These are phyloP conservation scores for Leucophora obtusa DNA, from an alignment of 2,888 invertebrate species.

Conservation along the genomic window DNA sequence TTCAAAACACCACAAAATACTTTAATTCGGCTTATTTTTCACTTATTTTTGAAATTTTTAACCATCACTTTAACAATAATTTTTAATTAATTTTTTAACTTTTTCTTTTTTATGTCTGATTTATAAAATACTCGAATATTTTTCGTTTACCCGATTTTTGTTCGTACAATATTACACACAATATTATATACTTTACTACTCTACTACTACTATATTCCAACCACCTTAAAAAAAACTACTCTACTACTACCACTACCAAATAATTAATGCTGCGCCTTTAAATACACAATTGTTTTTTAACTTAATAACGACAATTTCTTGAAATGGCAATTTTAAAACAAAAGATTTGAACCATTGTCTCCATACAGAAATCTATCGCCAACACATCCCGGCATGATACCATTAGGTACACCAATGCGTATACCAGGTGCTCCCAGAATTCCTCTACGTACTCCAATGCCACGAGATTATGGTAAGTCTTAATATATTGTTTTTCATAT, in stretches of 20 bases:
- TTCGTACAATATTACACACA: constrained; percentile 46
- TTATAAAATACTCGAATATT: constrained; percentile 5
- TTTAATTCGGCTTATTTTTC: background rate
- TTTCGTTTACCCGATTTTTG: constrained; percentile 51
- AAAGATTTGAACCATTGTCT: constrained; percentile 77
- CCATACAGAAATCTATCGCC: constrained; percentile 81
- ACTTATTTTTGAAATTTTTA: background rate
- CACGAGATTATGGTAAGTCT: constrained; percentile 94
- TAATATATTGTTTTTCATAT: constrained; percentile 30
- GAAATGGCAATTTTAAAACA: constrained; percentile 11
- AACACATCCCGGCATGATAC: constrained; percentile 87
- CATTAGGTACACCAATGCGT: constrained; percentile 83
- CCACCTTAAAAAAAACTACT: constrained; percentile 31
- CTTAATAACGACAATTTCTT: no score
- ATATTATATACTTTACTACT: constrained; percentile 38
- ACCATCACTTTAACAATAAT: constrained; percentile 13
- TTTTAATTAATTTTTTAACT: constrained; percentile 50
- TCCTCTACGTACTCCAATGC: constrained; percentile 82
- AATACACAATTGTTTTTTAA: background rate
- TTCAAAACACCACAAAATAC: background rate
- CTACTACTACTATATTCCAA: constrained; percentile 32
- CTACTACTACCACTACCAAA: constrained; percentile 23
- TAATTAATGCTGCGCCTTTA: constrained; percentile 45
- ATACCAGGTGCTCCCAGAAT: constrained; percentile 80
- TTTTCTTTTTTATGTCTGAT: constrained; percentile 57